Evolutionary conservation across 2,888 invertebrate species (phyloP).

Genomic region (Dicyrtomina minuta): DNA sequence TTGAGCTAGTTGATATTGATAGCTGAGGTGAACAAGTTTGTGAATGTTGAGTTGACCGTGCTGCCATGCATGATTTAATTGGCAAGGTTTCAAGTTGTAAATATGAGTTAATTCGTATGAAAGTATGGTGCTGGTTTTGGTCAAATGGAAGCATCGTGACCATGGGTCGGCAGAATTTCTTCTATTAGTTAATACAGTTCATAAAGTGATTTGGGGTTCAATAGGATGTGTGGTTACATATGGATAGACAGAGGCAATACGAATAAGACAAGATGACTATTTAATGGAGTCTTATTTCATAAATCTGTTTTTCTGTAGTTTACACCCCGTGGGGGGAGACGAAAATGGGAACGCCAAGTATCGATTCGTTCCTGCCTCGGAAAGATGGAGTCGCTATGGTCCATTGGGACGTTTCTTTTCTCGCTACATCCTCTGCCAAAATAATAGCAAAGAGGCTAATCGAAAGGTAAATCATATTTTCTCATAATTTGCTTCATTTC

Average conservation of each 20-base stretch:
- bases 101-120: constrained; percentile 10
- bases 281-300: constrained; percentile 10
- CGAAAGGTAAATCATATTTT: constrained; percentile 41
- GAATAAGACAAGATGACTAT: neutral
- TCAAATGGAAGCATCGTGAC: too few species aligned
- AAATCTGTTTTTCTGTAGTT: constrained; percentile 31
- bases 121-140: constrained; percentile 12
- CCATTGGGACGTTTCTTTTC: constrained; percentile 51
- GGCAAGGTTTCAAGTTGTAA: constrained; percentile 18
- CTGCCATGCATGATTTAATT: constrained; percentile 8
- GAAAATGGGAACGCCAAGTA: constrained; percentile 53
- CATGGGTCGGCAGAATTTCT: too few species aligned
- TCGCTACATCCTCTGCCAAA: constrained; percentile 51
- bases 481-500: too few species aligned
- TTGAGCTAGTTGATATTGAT: neutral
- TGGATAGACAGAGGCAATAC: neutral
- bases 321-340: constrained; percentile 51
- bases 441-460: constrained; percentile 43
- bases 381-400: constrained; percentile 46
- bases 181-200: too few species aligned
- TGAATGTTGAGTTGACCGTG: neutral
- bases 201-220: too few species aligned
- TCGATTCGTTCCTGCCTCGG: constrained; percentile 47
- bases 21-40: constrained; percentile 2
- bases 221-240: too few species aligned